These are phyloP conservation scores for Dascyllus trimaculatus DNA, from an alignment of 2,113 vertebrate species.

Conservation along the genomic window DNA sequence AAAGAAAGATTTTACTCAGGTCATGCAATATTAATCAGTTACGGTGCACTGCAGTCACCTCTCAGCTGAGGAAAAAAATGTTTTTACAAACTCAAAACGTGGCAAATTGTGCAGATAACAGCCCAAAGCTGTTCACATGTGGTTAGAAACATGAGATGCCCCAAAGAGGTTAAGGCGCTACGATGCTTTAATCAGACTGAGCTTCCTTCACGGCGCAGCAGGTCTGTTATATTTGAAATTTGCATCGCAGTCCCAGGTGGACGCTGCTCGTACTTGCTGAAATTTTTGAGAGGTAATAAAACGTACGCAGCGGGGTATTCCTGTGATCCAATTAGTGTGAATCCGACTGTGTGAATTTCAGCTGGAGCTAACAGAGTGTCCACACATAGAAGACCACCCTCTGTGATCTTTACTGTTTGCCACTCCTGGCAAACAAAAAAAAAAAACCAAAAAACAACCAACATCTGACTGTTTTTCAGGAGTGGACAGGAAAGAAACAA, in stretches of 20 bases:
- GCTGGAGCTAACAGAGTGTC: conserved; percentile 17
- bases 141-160: conserved; percentile 16
- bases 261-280: neutral
- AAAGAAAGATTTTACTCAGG: neutral
- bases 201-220: conserved; percentile 15
- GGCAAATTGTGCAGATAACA: neutral
- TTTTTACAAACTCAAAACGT: conserved; percentile 20
- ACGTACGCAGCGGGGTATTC: conserved; percentile 1
- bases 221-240: conserved; percentile 20
- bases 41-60: neutral
- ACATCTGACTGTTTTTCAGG: neutral
- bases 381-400: conserved; percentile 5
- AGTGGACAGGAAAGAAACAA: neutral
- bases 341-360: conserved; percentile 27
- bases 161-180: conserved; percentile 36
- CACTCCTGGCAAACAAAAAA: neutral
- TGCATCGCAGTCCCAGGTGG: conserved; percentile 14
- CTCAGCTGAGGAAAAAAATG: neutral
- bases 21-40: conserved; percentile 3
- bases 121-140: neutral
- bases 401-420: conserved; percentile 6
- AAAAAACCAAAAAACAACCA: neutral
- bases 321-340: conserved; percentile 24
- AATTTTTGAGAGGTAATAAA: conserved; percentile 20
- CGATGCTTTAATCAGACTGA: conserved; percentile 33